Evolutionary conservation across 2,797 vertebrate species (phyloP), one percentile per base, ranked within the genome.

Genomic region (Tolypeutes matacus): DNA sequence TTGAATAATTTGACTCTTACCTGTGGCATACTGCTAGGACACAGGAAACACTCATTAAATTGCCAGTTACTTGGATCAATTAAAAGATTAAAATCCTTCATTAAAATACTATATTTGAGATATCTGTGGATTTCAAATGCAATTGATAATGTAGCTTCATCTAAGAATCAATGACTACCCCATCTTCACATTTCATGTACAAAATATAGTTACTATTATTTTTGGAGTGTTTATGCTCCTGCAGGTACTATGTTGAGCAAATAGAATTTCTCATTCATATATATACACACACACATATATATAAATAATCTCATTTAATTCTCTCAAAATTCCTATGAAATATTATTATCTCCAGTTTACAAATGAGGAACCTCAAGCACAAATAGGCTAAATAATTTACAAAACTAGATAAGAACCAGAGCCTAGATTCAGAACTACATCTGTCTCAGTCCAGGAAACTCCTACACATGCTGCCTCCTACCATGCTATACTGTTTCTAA

Each of bases 81-180:
- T 70, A 42, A 23, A 69, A 39, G 39, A 87, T 64, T 67, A 49
- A 18, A 36, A 29, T 62, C 29, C 23, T 29, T 75, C 72, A 64
- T 75, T 64, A 85, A 75, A 86, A 91, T 69, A 76, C 82, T 78
- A 13, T 29, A 64, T 62, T 89, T 92, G 21, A 1, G 65, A 80
- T 76, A 23, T 20, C 20, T 56, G 31, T 93, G 51, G 8, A n/a
- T 72, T 85, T 93, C 39, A 73, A 83, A 72, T 77, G 17, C 73
- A 93, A 86, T 46, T 89, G 65, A 72, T n/a, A 81, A 72, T 64
- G 78, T 20, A 51, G 31, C 49, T 95, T 62, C 29, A 31, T 73
- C 36, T 60, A 51, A 80, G 17, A 93, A 76, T 83, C n/a, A n/a
- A 87, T 36, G 83, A 77, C 14, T 15, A 65, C 10, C 46, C 20